phyloP scores from a whole-genome alignment of 2,888 invertebrate species.

The Leptinotarsa haldemani region DNA sequence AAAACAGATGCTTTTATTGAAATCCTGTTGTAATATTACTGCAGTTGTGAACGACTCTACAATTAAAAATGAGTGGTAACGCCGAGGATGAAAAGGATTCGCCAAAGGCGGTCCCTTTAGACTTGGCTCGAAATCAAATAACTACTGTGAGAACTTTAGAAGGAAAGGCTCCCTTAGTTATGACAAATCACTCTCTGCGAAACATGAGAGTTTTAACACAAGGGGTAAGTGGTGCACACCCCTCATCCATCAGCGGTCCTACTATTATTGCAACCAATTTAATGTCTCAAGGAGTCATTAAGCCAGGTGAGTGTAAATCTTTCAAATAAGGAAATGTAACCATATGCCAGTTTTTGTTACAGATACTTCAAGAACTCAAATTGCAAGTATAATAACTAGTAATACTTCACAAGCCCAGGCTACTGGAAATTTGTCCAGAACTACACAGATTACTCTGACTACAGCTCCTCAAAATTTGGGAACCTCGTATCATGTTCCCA shows the following conservation, averaged over 20 bases:
- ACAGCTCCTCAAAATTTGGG: conserved; percentile 60
- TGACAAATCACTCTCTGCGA: conserved; percentile 62
- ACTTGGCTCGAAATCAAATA: conserved; percentile 68
- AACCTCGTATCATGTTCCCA: conserved; percentile 64
- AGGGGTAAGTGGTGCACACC: conserved; percentile 57
- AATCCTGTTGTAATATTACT: conserved; percentile 34
- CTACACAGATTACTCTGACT: conserved; percentile 63
- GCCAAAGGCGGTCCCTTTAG: conserved; percentile 70
- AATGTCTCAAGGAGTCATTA: conserved; percentile 68
- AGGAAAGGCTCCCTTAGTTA: conserved; percentile 60
- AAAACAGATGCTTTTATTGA: conserved; percentile 38
- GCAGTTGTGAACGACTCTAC: conserved; percentile 26
- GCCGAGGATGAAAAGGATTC: conserved; percentile 70
- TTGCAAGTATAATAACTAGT: conserved; percentile 46
- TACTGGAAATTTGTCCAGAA: conserved; percentile 54
- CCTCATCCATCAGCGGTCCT: conserved; percentile 57
- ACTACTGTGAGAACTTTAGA: conserved; percentile 67
- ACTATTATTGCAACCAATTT: conserved; percentile 65
- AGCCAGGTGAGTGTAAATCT: conserved; percentile 62
- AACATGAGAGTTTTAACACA: conserved; percentile 63
- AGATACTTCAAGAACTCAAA: conserved; percentile 51
- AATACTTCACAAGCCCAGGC: conserved; percentile 46
- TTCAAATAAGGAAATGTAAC: not conserved
- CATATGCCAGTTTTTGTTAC: conserved; percentile 20
- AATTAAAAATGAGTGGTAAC: conserved; percentile 62